Evolutionary conservation across 2,888 invertebrate genomes (phyloP).

Genomic region (Ormyrus rosae): DNA sequence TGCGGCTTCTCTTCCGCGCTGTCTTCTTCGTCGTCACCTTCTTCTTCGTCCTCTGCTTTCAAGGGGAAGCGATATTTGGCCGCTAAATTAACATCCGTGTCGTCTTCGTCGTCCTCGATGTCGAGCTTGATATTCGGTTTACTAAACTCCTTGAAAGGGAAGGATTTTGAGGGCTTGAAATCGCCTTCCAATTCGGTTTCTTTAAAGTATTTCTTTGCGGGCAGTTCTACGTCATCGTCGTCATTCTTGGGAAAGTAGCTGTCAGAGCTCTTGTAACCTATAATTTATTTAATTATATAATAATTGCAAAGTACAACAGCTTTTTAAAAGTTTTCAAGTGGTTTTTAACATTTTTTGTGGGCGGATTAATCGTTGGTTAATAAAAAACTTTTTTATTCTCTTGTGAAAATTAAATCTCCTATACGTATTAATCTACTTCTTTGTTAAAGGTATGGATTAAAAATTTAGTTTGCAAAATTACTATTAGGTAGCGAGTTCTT

Average conservation of each 20-base stretch:
- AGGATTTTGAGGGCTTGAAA: conserved; percentile 62
- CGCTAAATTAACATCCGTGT: conserved; percentile 42
- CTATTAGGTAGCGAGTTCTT: too few species aligned
- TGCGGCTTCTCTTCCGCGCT: conserved; percentile 58
- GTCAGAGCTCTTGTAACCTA: conserved; percentile 28
- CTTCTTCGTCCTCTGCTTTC: conserved; percentile 36
- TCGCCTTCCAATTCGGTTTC: conserved; percentile 58
- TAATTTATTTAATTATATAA: neutral
- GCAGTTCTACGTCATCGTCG: conserved; percentile 40
- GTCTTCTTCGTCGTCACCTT: conserved; percentile 33
- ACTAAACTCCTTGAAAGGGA: conserved; percentile 59
- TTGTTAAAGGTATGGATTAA: too few species aligned
- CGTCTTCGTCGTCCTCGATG: conserved; percentile 26
- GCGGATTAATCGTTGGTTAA: too few species aligned
- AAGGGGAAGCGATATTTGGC: conserved; percentile 52
- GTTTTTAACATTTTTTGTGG: neutral
- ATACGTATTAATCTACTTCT: too few species aligned
- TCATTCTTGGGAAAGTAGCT: conserved; percentile 47
- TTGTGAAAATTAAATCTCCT: too few species aligned
- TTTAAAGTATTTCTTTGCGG: conserved; percentile 54
- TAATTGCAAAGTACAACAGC: too few species aligned
- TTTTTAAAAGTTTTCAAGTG: conserved; percentile 11
- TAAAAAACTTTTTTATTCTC: too few species aligned
- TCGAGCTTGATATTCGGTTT: conserved; percentile 14
- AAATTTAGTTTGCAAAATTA: too few species aligned